These are phyloP conservation scores for Pharmacophagus antenor DNA, from an alignment of 2,888 invertebrate genomes.

Conservation along the genomic window DNA sequence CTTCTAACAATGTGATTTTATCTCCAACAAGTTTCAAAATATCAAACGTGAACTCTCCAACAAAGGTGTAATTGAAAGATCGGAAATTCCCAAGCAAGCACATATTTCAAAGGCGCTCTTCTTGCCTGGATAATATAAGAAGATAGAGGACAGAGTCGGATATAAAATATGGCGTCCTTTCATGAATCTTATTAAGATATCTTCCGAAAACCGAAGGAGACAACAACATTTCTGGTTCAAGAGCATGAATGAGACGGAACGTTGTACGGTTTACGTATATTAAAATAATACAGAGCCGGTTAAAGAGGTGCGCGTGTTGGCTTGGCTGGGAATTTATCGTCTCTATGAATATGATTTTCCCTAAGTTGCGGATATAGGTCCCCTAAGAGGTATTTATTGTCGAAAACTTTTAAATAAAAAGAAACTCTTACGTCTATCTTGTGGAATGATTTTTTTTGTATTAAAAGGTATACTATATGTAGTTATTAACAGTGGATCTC, in stretches of 20 bases:
- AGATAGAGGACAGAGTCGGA: conserved; percentile 83
- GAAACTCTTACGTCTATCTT: too few relatives aligned
- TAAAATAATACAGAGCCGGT: conserved; percentile 77
- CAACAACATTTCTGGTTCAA: conserved; percentile 41
- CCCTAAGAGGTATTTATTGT: conserved; percentile 62
- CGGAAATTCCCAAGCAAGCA: conserved; percentile 77
- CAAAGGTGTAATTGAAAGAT: conserved; percentile 79
- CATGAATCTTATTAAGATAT: conserved; percentile 92
- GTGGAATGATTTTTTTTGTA: too few relatives aligned
- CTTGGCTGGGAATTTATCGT: conserved; percentile 68
- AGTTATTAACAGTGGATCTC: too few relatives aligned
- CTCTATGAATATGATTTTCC: conserved; percentile 79
- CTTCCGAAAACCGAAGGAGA: conserved; percentile 81
- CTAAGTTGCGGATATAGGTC: conserved; percentile 69
- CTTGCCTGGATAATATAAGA: conserved; percentile 79
- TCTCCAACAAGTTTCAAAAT: conserved; percentile 49
- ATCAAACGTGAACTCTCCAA: conserved; percentile 54
- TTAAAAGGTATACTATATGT: too few relatives aligned
- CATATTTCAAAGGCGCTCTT: conserved; percentile 77
- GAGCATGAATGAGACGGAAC: conserved; percentile 44
- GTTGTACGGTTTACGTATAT: conserved; percentile 72
- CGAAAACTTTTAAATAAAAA: conserved; percentile 37
- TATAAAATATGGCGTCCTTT: conserved; percentile 91
- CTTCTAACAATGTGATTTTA: conserved; percentile 36
- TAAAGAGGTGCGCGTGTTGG: conserved; percentile 72